Percentiles rank a stretch among this genome's conserved stretches.
Evolutionary conservation across 2,797 vertebrate species (phyloP).

Genomic region (Meda fulgida): DNA sequence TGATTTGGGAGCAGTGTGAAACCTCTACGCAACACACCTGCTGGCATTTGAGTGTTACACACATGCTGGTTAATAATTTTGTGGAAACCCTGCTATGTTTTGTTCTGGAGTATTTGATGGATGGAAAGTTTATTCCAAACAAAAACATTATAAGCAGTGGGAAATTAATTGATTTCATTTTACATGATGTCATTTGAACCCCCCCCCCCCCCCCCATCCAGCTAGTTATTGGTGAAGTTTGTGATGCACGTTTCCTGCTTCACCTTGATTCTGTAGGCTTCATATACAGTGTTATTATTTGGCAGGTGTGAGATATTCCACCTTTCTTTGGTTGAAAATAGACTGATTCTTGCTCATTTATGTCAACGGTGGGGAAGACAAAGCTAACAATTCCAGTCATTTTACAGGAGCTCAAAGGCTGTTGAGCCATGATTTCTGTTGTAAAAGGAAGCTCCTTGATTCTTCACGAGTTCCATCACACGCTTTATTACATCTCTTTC

Average conservation of each 20-base stretch:
- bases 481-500: not conserved
- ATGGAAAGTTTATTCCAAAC: not conserved
- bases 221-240: not conserved
- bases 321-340: not conserved
- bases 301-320: not conserved
- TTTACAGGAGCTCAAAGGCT: slow-evolving; percentile 9
- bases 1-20: slow-evolving; percentile 1
- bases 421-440: not conserved
- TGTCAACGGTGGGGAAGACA: not conserved
- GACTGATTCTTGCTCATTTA: not conserved
- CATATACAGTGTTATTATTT: not conserved
- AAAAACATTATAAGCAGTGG: not conserved
- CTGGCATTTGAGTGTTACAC: slow-evolving; percentile 6
- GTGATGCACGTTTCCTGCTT: not conserved
- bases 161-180: not conserved
- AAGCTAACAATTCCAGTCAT: not conserved
- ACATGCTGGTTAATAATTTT: not conserved
- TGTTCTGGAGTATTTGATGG: not conserved
- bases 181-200: not conserved
- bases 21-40: slow-evolving; percentile 27
- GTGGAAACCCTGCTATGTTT: too few relatives aligned
- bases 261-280: not conserved
- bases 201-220: not conserved
- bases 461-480: not conserved
- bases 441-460: not conserved